Conservation (phyloP, 1,140 invertebrate species). For the Belonocnema kinseyi region DNA sequence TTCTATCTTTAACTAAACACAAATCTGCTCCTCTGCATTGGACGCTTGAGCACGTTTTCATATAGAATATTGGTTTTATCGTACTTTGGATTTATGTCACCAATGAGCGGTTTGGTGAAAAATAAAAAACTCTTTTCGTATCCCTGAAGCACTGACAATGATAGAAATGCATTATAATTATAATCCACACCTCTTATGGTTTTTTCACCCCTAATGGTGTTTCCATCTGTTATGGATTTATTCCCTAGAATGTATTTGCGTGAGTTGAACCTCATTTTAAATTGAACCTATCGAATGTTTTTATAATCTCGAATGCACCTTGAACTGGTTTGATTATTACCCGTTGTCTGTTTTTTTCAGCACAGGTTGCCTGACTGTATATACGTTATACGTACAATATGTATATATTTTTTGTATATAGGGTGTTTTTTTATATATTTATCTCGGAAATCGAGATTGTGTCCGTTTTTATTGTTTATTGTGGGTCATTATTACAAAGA, state of each 20-base stretch:
- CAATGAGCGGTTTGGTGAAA: not conserved
- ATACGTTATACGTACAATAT: constrained; percentile 43
- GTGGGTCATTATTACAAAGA: constrained; percentile 44
- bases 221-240: not conserved
- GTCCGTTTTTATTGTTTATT: constrained; percentile 9
- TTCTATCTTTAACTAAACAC: not conserved
- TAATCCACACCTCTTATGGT: not conserved
- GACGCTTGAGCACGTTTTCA: constrained; percentile 12
- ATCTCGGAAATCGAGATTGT: not conserved
- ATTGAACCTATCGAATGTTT: constrained; percentile 8
- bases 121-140: not conserved
- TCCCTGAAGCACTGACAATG: constrained; percentile 25
- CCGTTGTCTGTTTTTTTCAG: constrained; percentile 57
- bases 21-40: constrained; percentile 6
- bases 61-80: not conserved
- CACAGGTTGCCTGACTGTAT: constrained; percentile 66
- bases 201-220: not conserved
- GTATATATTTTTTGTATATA: constrained; percentile 34
- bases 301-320: constrained; percentile 51
- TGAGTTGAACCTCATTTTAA: not conserved
- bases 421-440: not conserved
- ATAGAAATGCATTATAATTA: constrained; percentile 20
- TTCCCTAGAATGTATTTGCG: constrained; percentile 25
- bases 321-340: constrained; percentile 42
- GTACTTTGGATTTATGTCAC: not conserved